Evolutionary conservation across 2,797 vertebrate genomes (phyloP).

Genomic region (Danio albolineatus): DNA sequence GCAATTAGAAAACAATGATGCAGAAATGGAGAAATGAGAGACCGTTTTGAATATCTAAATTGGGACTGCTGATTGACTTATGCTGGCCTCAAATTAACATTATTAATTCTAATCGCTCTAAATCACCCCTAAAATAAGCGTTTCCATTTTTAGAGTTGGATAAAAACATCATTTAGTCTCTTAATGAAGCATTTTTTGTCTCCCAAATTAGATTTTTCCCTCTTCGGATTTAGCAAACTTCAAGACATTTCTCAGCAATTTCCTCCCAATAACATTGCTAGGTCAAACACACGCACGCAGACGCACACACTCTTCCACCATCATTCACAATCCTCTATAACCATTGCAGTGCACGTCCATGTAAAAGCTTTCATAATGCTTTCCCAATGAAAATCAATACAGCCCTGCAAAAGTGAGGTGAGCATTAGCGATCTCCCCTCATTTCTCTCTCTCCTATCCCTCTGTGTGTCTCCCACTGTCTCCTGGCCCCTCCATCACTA

Average conservation of each 20-base stretch:
- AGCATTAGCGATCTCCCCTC: conserved; percentile 48
- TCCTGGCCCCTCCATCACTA: conserved; percentile 38
- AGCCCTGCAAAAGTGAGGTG: conserved; percentile 44
- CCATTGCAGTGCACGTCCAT: conserved; percentile 39
- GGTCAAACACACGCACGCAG: conserved; percentile 40
- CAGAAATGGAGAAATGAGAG: neutral
- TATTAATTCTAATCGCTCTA: neutral
- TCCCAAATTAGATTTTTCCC: neutral
- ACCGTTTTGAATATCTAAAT: neutral
- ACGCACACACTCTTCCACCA: conserved; percentile 14
- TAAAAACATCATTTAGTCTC: neutral
- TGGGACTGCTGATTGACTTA: neutral
- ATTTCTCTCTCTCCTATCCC: conserved; percentile 36
- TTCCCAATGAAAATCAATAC: conserved; percentile 55
- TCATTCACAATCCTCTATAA: conserved; percentile 44
- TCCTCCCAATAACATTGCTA: conserved; percentile 25
- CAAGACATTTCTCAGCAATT: conserved; percentile 23
- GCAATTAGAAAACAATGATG: conserved; percentile 30
- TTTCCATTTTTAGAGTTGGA: neutral
- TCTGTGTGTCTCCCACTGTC: conserved; percentile 40
- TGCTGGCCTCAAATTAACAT: conserved; percentile 1
- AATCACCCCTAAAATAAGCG: neutral
- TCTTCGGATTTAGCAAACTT: conserved; percentile 21
- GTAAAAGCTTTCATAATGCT: conserved; percentile 53
- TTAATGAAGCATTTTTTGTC: neutral